Evolutionary conservation across 2,797 vertebrate species (phyloP), one percentile per base, ranked within the genome.

Genomic region (Macropodus opercularis): DNA sequence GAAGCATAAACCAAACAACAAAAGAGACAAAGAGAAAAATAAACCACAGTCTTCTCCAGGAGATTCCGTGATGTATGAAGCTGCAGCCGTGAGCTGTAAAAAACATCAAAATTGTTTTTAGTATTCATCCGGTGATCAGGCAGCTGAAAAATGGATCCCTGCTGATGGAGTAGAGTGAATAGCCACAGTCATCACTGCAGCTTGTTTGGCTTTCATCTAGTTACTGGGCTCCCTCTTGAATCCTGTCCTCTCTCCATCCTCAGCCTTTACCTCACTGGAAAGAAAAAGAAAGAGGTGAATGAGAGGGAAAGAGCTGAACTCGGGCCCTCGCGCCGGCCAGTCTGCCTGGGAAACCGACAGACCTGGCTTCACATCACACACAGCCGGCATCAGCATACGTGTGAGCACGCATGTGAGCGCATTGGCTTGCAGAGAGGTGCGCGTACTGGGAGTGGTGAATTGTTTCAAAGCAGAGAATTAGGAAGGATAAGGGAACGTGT

Each of bases 311-410:
- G 54, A 24, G 24, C 12, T n/a, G 55, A 64, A 75, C 71, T 14
- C 11, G 51, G 64, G 63, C 81, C 71, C n/a, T 74, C 58, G 0
- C 50, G 73, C 60, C 48, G 54, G 65, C 71, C 39, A 63, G 53
- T 62, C 74, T 77, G 75, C 77, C 78, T 75, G 79, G 84, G 79
- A 83, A 85, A 81, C 51, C 32, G 80, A 44, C 49, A 21, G 55
- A 53, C 77, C 75, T 80, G 83, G 80, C 82, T 63, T 75, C 80
- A 84, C 83, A 85, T 87, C 84, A 75, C 76, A 83, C 44, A 22
- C 69, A 29, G 42, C 53, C 77, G 32, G 41, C 69, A 80, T 62
- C 71, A 60, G 73, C 77, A 69, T 60, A 75, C 57, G 48, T 79
- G 72, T 69, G 72, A 64, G 60, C 63, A 43, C 11, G 56, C 69